A percentile compares a stretch with the other conserved stretches of the same genome.
Evolutionary conservation across 2,888 invertebrate species (phyloP).

Genomic region (Drosophila merina): DNA sequence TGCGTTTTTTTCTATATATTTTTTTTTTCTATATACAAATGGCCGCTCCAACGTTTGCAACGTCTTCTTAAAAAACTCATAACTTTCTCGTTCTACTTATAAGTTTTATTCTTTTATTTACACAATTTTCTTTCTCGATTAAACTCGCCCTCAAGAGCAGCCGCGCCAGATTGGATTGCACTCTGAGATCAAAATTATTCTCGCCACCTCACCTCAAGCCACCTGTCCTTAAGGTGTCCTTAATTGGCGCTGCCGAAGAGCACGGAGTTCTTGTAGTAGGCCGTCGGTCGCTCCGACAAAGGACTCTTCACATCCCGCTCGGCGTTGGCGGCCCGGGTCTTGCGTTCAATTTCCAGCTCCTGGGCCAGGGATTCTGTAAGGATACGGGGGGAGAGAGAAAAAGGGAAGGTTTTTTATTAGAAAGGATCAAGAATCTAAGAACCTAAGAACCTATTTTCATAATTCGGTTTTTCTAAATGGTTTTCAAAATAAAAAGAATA

Average conservation of each 20-base stretch:
- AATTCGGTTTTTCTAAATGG: too few relatives aligned
- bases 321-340: conserved; percentile 90
- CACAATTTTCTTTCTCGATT: conserved; percentile 8
- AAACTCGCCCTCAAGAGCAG: conserved; percentile 33
- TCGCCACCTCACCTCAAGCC: conserved; percentile 43
- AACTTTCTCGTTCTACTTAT: conserved; percentile 8
- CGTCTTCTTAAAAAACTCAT: conserved; percentile 21
- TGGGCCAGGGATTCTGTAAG: conserved; percentile 92
- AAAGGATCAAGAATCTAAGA: too few relatives aligned
- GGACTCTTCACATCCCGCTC: conserved; percentile 95
- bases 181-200: conserved; percentile 79
- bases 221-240: conserved; percentile 16
- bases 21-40: conserved; percentile 55
- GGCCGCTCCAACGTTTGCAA: conserved; percentile 52
- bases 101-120: conserved; percentile 17
- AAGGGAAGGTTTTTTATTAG: neutral
- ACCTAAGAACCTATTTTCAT: too few relatives aligned
- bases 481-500: too few relatives aligned
- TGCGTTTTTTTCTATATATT: conserved; percentile 38
- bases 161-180: conserved; percentile 74
- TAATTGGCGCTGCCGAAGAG: conserved; percentile 94
- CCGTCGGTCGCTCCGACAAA: conserved; percentile 90
- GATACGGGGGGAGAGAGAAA: conserved; percentile 1
- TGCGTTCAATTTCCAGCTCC: conserved; percentile 94
- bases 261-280: conserved; percentile 95